Base-by-base conservation (phyloP, 1,140 invertebrate genomes). In the Halotydeus destructor region DNA sequence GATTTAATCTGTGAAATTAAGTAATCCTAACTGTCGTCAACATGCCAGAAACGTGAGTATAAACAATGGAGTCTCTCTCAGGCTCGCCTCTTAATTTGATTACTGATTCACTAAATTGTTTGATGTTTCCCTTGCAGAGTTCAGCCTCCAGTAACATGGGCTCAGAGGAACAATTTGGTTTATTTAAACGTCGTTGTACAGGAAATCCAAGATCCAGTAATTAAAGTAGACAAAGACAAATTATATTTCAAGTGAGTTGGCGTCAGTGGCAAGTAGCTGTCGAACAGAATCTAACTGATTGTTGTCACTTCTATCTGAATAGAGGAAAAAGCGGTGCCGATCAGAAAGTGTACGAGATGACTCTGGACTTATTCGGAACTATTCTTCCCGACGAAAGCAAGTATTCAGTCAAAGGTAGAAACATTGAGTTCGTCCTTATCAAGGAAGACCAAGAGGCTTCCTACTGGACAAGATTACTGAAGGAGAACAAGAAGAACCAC, bases 111-210 rank as follows among this genome's bases (percentile, higher is more conserved):
- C n/a, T n/a, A n/a, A n/a, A n/a, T n/a, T n/a, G n/a, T n/a, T n/a
- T n/a, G n/a, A n/a, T n/a, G n/a, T n/a, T n/a, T n/a, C n/a, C n/a
- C n/a, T n/a, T n/a, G n/a, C n/a, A n/a, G n/a, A 42, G 43, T 67
- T 52, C 76, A 78, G 47, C 83, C 85, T 27, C 72, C 78, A 34
- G 75, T 89, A 30, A 72, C 76, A 54, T 94, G 86, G 88, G 88
- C 86, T 16, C 85, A 94, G 61, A 71, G 78, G 55, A 73, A 67
- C 53, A 68, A 72, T 50, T 60, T 74, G 50, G 60, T 94, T 30
- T 88, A 73, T 60, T 60, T 93, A 38, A 91, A 82, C 34, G 74
- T 93, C 53, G 78, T 78, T 58, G 62, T 93, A 49, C 83, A 88
- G 69, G 78, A 82, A 54, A 83, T 78, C 59, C 77, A 78, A 63